A percentile compares a stretch with the other conserved stretches of the same genome.
Conservation (phyloP, 92 coral and sea anemone genomes). For the Parazoanthus atlanticus region DNA sequence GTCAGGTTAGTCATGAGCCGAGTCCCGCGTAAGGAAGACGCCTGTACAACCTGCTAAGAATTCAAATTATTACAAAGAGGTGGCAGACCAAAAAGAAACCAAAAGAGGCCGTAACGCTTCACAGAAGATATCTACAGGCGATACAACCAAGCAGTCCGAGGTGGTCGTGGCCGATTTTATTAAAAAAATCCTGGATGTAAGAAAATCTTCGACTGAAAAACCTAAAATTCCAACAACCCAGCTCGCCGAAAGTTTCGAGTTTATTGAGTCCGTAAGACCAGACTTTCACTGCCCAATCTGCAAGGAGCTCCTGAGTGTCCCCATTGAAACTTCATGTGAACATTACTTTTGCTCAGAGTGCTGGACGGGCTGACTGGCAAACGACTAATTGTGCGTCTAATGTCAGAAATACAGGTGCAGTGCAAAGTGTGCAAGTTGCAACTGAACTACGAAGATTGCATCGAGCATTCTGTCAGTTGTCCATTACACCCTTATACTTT, state of each 20-base stretch:
- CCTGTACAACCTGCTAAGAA: background rate
- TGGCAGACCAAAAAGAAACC: background rate
- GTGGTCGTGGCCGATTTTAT: background rate
- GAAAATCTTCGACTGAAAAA: background rate
- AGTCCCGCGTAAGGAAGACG: slow-evolving; percentile 1
- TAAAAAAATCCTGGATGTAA: background rate
- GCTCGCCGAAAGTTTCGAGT: background rate
- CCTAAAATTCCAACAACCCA: background rate
- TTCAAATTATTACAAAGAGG: background rate
- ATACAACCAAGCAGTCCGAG: background rate
- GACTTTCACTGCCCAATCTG: slow-evolving; percentile 28
- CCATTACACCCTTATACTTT: slow-evolving; percentile 25
- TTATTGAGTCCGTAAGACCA: background rate
- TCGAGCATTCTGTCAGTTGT: slow-evolving; percentile 16
- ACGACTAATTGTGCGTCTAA: slow-evolving; percentile 23
- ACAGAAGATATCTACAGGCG: background rate
- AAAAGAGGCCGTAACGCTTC: background rate
- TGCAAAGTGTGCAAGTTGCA: slow-evolving; percentile 43
- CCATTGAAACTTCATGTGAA: slow-evolving; percentile 23
- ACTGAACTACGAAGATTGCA: slow-evolving; percentile 17
- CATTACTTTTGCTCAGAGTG: slow-evolving; percentile 7
- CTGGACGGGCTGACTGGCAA: slow-evolving; percentile 20
- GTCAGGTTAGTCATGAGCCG: background rate
- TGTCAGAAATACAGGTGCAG: slow-evolving; percentile 17
- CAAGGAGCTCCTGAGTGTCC: slow-evolving; percentile 26